Percentiles rank a stretch among this genome's conserved stretches.
These are phyloP conservation scores for Sardinella longiceps DNA, from an alignment of 2,797 vertebrate species.

Conservation along the genomic window DNA sequence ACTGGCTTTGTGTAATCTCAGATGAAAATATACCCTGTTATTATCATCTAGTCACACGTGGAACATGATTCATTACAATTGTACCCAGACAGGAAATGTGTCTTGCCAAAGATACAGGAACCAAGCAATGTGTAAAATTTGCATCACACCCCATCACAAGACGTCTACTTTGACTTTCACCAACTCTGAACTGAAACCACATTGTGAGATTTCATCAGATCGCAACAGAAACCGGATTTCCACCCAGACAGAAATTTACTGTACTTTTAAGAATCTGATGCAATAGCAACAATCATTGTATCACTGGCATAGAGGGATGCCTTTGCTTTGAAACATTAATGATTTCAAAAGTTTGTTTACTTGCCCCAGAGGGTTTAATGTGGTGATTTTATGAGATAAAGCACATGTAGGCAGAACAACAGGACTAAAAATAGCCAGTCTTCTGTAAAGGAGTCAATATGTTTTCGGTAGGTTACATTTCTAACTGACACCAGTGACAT, in stretches of 20 bases:
- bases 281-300: background rate
- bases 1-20: slow-evolving; percentile 63
- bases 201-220: background rate
- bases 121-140: background rate
- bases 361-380: too few species aligned
- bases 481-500: background rate
- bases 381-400: background rate
- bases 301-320: background rate
- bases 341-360: background rate
- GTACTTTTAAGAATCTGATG: background rate
- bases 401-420: background rate
- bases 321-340: background rate
- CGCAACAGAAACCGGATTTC: background rate
- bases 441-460: background rate
- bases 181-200: background rate
- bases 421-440: background rate
- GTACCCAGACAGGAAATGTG: background rate
- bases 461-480: background rate
- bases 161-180: background rate
- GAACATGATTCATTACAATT: background rate
- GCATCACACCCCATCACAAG: background rate
- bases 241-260: background rate
- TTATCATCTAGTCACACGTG: slow-evolving; percentile 33
- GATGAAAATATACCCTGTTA: slow-evolving; percentile 47
- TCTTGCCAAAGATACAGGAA: background rate